A percentile compares a stretch with the other conserved stretches of the same genome.
These are phyloP conservation scores for Saguinus midas DNA, from an alignment of 2,113 vertebrate species.

Conservation along the genomic window DNA sequence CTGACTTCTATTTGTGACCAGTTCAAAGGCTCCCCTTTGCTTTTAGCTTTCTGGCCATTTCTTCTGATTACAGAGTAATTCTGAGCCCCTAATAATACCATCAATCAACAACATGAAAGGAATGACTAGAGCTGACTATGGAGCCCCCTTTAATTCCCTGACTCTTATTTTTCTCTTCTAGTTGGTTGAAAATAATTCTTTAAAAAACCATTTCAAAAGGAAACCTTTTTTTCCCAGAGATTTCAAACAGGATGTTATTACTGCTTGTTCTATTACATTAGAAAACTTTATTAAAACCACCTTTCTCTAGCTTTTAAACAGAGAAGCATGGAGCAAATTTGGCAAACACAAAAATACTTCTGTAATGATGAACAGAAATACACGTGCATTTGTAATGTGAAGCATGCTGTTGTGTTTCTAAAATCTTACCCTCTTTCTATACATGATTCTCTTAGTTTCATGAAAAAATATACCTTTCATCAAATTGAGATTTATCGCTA, in stretches of 20 bases:
- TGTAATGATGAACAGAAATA: slow-evolving; percentile 4
- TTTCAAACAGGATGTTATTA: slow-evolving; percentile 71
- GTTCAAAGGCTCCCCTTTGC: not conserved
- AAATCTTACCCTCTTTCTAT: not conserved
- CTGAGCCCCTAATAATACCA: not conserved
- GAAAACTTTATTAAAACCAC: slow-evolving; percentile 70
- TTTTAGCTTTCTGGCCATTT: slow-evolving; percentile 5
- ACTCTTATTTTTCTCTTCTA: not conserved
- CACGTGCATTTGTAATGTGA: not conserved
- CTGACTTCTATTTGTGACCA: not conserved
- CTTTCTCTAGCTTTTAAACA: slow-evolving; percentile 53
- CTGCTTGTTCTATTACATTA: slow-evolving; percentile 58
- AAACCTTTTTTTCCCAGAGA: slow-evolving; percentile 44
- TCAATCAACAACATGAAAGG: not conserved
- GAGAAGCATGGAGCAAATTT: not conserved
- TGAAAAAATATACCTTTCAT: slow-evolving; percentile 35
- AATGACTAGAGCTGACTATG: fast-evolving
- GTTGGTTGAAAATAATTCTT: slow-evolving; percentile 19
- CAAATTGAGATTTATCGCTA: slow-evolving; percentile 1
- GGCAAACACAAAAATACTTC: slow-evolving; percentile 18
- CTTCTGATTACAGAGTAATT: not conserved
- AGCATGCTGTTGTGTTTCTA: not conserved
- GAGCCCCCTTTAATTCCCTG: not conserved
- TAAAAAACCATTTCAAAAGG: slow-evolving; percentile 44
- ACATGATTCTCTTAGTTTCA: not conserved